A percentile compares a stretch with the other conserved stretches of the same genome.
Conservation (phyloP, 2,888 invertebrate species). For the Crossocerus cetratus region DNA sequence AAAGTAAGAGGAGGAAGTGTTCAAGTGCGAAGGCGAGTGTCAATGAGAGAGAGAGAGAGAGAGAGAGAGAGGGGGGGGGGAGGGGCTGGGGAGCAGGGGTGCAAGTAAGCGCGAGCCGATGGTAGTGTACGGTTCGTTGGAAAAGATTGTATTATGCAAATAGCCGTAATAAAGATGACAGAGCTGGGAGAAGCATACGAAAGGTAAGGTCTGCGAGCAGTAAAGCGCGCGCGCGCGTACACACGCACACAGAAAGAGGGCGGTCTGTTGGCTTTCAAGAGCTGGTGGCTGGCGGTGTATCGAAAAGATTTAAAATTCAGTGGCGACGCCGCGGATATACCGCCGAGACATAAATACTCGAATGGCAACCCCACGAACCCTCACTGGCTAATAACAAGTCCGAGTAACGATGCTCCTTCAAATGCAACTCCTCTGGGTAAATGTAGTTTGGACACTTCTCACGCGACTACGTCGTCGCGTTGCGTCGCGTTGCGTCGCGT, state of each 20-base stretch:
- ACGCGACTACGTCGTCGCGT: too few species aligned
- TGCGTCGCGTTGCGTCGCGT: too few species aligned
- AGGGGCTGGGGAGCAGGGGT: not conserved
- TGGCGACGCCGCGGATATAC: constrained; percentile 23
- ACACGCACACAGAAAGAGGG: not conserved
- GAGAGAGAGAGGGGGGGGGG: not conserved
- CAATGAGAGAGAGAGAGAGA: not conserved
- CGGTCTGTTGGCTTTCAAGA: not conserved
- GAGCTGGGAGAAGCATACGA: constrained; percentile 10
- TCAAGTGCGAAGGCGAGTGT: not conserved
- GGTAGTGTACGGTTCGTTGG: constrained; percentile 16
- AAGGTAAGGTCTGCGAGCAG: not conserved
- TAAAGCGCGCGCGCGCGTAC: not conserved
- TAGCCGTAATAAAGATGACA: constrained; percentile 54
- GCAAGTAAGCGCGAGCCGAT: constrained; percentile 1
- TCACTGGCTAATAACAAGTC: not conserved
- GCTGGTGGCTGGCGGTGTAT: constrained; percentile 14
- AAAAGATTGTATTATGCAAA: constrained; percentile 61
- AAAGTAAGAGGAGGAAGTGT: not conserved
- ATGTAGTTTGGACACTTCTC: not conserved
- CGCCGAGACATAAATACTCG: constrained; percentile 16
- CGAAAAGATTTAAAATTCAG: constrained; percentile 30
- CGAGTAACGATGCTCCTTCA: not conserved
- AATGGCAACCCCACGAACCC: constrained; percentile 6
- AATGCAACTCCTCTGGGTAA: not conserved